Base-by-base conservation (phyloP, 2,888 invertebrate genomes). In the Aphelenchoides bicaudatus region DNA sequence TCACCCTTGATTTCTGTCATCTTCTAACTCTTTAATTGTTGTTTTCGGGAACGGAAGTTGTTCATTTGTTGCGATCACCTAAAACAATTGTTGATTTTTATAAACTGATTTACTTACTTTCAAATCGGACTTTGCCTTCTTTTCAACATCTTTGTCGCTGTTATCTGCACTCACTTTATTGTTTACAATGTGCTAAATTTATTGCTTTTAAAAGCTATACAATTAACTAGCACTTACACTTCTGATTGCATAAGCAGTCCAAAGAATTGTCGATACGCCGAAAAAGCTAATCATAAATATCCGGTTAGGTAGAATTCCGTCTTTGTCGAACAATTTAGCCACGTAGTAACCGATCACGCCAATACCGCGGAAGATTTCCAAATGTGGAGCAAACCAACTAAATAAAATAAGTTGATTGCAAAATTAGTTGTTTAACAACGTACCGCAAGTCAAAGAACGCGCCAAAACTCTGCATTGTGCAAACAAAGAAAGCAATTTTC, bases 401-500 rank as follows among this genome's bases (percentile, higher is more conserved):
- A 56, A 62, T 4, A 51, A 16, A 2, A 25, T 10, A 43, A 8
- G 16, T n/a, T 6, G 28, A 51, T 38, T 51, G 48, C 10, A 16
- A 16, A 16, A 16, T 43, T 29, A 30, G 19, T 29, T 48, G 30
- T 29, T 48, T 6, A n/a, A 10, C 46, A 48, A 16, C 49, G n/a
- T 51, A 68, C 68, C 37, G 52, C 28, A 48, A 48, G 59, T 73
- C 74, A 48, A 73, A 73, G 53, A 75, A 69, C 13, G 71, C 66
- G 39, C 67, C 70, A 39, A 72, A 69, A 34, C 62, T 66, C 54
- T 74, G 74, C 73, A 73, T 71, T n/a, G 77, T 66, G 23, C 68
- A 61, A 8, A 78, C 69, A 61, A 77, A 75, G 39, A 73, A 77
- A 5, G 71, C 72, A 23, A 77, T 65, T 50, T 78, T 75, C 5